Base-by-base conservation (phyloP, 2,797 vertebrate species). In the Bovichtus diacanthus region DNA sequence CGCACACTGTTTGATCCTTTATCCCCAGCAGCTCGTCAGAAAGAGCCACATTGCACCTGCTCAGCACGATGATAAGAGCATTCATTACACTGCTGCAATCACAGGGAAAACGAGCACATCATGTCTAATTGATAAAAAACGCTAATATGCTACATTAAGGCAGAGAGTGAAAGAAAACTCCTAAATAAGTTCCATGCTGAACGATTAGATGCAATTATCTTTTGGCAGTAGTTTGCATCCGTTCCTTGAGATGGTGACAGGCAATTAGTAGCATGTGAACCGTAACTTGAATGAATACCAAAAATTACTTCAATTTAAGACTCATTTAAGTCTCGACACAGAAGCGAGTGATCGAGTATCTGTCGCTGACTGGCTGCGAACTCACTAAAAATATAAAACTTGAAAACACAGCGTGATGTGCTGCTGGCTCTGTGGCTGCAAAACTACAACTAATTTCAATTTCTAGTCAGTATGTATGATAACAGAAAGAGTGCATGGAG, bases 191-290 rank as follows among this genome's bases (percentile, higher is more conserved):
- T 81, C 43, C 23, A 63, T 29, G 34, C 49, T 64, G 51, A 74
- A 76, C 47, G 9, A 58, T 74, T 65, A 49, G 67, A 71, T 11
- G 78, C 56, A 82, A 80, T 90, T 83, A 83, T 87, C 64, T 80
- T 74, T 68, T 71, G 67, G 68, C 70, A 84, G 84, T 23, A 12
- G 31, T 66, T 79, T 77, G 70, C 76, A 81, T 87, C 79, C 82
- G 65, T 76, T 81, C 59, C 39, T 41, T 85, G 74, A 81, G 74
- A 87, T 50, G 71, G 62, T 82, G 81, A 73, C 69, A 78, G 75
- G 81, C 84, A 88, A 88, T 91, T 88, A 90, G 85, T 29, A 47
- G 39, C 54, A 72, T 67, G 60, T 74, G 76, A 84, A 86, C 61
- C 49, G 21, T 61, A 80, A 81, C 74, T 51, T 61, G 38, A 81